Evolutionary conservation across 2,113 vertebrate species (phyloP), one percentile per base, ranked within the genome.

Genomic region (Solea solea): DNA sequence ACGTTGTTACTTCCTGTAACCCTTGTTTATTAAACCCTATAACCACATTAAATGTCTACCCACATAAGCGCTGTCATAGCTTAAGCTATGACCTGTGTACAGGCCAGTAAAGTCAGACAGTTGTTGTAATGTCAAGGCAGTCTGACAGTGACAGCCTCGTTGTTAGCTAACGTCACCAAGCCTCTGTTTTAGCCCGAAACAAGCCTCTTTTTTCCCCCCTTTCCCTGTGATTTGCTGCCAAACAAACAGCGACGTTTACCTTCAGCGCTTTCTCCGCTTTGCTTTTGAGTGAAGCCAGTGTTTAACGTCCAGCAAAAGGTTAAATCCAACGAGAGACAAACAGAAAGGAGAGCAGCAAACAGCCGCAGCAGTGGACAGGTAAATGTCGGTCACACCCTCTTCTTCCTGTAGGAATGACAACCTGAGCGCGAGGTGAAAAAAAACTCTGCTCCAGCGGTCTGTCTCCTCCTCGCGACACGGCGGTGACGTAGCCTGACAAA

Each of bases 331-430:
- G 75, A 21, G 46, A 39, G 45, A 73, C 64, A 55, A 55, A 21
- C 21, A 21, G 21, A 21, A 65, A 49, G 2, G 45, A 45, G 34
- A 34, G n/a, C 15, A 40, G 10, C 52, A 48, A 21, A 11, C 85
- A 85, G 81, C 21, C 21, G 81, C 85, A 52, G 69, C 45, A 34
- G 34, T 1, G 52, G 3, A 45, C 90, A 93, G 91, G 91, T 93
- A 90, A 75, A 69, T 40, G 16, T 44, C 41, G 59, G 59, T 65
- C 88, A 92, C 93, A 87, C 90, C 86, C 82, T 87, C 79, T 54
- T 74, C 74, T 80, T 80, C 73, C 64, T 66, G 28, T 27, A 53
- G 88, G 81, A 90, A 75, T 80, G 87, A 85, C 86, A 80, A 61
- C 28, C 80, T 52, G 40, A 69, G 1, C 77, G 21, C 21, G 21